phyloP scores from a whole-genome alignment of 2,113 vertebrate genomes.

The Hydrolagus affinis region DNA sequence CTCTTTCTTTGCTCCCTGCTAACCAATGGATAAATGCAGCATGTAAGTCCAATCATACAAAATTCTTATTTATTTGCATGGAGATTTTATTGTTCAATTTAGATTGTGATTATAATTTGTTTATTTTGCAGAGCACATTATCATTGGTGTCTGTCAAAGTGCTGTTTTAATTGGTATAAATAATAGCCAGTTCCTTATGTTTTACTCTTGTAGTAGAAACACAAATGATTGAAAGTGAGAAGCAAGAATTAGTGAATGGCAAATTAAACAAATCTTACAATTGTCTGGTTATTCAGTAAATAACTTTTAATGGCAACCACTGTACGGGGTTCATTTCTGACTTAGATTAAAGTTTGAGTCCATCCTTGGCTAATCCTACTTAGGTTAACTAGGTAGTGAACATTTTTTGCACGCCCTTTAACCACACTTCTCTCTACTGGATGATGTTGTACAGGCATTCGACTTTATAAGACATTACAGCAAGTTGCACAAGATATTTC shows the following conservation, averaged over 20 bases:
- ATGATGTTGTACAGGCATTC: neutral
- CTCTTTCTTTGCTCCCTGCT: conserved; percentile 18
- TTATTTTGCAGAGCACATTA: too few species aligned
- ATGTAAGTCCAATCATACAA: conserved; percentile 24
- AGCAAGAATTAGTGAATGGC: neutral
- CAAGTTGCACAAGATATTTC: neutral
- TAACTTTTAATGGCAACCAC: neutral
- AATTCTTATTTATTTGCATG: too few species aligned
- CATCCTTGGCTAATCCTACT: neutral
- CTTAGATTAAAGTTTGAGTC: neutral
- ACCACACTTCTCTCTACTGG: neutral
- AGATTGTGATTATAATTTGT: too few species aligned
- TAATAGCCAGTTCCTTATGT: neutral
- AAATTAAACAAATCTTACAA: too few species aligned
- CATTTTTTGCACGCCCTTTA: neutral
- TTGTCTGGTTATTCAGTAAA: neutral
- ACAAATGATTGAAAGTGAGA: neutral
- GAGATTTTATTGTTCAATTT: too few species aligned
- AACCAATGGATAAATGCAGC: conserved; percentile 20
- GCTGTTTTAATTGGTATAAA: neutral
- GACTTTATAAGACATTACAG: neutral
- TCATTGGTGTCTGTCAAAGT: neutral
- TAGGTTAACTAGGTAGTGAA: too few species aligned
- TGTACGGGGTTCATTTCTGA: neutral
- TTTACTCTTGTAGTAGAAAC: neutral